Evolutionary conservation across 37 sponge, comb jelly and placozoan genomes (phyloP).

Genomic region (Axinella damicornis): DNA sequence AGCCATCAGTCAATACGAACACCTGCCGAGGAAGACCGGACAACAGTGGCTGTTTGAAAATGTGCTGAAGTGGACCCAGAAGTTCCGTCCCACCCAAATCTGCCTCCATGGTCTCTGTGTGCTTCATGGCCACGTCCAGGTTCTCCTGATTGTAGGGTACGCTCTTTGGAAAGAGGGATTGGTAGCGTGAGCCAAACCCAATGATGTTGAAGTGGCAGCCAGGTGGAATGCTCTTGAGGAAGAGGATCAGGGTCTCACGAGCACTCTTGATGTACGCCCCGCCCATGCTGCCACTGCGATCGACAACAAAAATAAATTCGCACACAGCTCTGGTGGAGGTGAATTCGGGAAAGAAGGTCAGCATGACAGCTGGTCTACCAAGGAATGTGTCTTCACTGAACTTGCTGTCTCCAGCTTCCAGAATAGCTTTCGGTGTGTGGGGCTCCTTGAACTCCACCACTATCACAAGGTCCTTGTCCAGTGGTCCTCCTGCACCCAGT

Average conservation of each 20-base stretch:
- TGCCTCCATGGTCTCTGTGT: conserved; percentile 63
- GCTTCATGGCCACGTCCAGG: conserved; percentile 65
- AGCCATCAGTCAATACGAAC: conserved; percentile 85
- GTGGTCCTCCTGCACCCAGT: conserved; percentile 26
- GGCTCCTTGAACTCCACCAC: conserved; percentile 51
- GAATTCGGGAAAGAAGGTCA: conserved; percentile 78
- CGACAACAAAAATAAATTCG: conserved; percentile 84
- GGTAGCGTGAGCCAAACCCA: conserved; percentile 77
- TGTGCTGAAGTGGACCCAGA: conserved; percentile 59
- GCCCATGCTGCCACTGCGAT: conserved; percentile 89
- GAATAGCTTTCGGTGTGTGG: conserved; percentile 56
- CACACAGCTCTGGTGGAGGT: conserved; percentile 33
- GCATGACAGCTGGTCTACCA: conserved; percentile 63
- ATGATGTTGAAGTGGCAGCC: conserved; percentile 89
- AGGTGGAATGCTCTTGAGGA: conserved; percentile 83
- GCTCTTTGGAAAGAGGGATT: conserved; percentile 62
- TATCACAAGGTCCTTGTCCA: conserved; percentile 68
- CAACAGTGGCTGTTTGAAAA: conserved; percentile 45
- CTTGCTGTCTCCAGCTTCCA: conserved; percentile 35
- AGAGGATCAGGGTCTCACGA: conserved; percentile 78
- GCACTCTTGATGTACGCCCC: conserved; percentile 75
- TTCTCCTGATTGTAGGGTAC: conserved; percentile 65
- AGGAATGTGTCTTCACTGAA: conserved; percentile 36
- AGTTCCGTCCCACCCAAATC: conserved; percentile 83
- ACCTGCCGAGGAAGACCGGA: conserved; percentile 74